phyloP scores from a whole-genome alignment of 2,113 vertebrate genomes.

The Gila orcuttii region DNA sequence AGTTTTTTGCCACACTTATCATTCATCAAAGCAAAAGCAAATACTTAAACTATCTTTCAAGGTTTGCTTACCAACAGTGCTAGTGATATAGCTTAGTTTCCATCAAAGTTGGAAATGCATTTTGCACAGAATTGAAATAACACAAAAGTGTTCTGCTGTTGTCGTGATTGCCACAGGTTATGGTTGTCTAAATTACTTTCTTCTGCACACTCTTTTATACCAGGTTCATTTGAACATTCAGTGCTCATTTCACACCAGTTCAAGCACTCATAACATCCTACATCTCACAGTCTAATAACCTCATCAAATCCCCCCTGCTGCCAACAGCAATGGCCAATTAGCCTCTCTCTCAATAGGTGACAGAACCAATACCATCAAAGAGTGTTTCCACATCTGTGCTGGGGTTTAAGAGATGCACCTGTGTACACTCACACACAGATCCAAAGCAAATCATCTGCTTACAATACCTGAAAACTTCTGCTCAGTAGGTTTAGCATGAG shows the following conservation, averaged over 20 bases:
- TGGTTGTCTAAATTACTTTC: background rate
- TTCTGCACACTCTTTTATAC: background rate
- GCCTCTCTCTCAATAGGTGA: conserved; percentile 60
- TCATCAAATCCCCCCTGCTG: conserved; percentile 1
- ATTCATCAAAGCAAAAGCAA: background rate
- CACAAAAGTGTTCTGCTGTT: background rate
- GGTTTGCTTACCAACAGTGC: background rate
- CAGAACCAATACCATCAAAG: conserved; percentile 61
- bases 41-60: background rate
- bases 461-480: background rate
- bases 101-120: background rate
- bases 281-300: conserved; percentile 6
- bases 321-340: conserved; percentile 33
- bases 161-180: background rate
- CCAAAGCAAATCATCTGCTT: conserved; percentile 5
- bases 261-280: background rate
- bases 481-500: background rate
- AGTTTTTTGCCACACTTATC: background rate
- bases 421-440: conserved; percentile 57
- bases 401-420: conserved; percentile 59
- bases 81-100: background rate
- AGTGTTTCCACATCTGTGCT: conserved; percentile 42
- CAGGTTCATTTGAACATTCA: background rate
- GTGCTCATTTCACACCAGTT: conserved; percentile 1
- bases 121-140: background rate